Evolutionary conservation across 2,797 vertebrate species (phyloP).

Genomic region (Toxotes lorentzi): DNA sequence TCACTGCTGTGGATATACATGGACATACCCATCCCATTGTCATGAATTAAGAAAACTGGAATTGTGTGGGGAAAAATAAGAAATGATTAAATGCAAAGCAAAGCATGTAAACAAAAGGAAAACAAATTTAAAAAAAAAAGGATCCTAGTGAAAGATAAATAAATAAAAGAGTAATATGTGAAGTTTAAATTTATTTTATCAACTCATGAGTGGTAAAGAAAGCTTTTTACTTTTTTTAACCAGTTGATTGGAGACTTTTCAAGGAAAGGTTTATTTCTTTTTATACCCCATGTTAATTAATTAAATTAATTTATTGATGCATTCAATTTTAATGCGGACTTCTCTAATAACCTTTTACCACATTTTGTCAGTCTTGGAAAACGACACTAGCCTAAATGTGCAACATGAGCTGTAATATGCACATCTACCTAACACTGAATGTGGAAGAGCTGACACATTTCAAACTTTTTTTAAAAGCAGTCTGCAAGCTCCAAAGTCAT

Average conservation of each 20-base stretch:
- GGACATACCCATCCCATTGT: neutral
- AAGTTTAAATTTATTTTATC: no score
- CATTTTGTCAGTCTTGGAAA: neutral
- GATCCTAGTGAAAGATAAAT: neutral
- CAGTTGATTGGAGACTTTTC: neutral
- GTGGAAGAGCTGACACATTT: conserved; percentile 21
- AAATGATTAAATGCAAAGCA: neutral
- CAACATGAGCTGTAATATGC: neutral
- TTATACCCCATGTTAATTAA: neutral
- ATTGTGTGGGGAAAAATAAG: neutral
- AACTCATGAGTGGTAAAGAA: no score
- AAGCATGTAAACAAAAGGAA: no score
- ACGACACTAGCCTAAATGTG: neutral
- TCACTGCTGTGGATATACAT: neutral
- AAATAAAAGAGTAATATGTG: neutral
- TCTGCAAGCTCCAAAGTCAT: neutral
- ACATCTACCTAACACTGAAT: conserved; percentile 7
- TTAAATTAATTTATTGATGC: no score
- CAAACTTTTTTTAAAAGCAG: conserved; percentile 21
- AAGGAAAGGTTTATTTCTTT: neutral
- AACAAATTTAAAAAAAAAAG: neutral
- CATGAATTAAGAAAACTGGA: neutral
- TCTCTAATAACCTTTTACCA: neutral
- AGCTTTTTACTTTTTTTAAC: neutral
- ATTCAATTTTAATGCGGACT: neutral